Conservation (phyloP, 1,140 invertebrate species). For the Conus ventricosus region DNA sequence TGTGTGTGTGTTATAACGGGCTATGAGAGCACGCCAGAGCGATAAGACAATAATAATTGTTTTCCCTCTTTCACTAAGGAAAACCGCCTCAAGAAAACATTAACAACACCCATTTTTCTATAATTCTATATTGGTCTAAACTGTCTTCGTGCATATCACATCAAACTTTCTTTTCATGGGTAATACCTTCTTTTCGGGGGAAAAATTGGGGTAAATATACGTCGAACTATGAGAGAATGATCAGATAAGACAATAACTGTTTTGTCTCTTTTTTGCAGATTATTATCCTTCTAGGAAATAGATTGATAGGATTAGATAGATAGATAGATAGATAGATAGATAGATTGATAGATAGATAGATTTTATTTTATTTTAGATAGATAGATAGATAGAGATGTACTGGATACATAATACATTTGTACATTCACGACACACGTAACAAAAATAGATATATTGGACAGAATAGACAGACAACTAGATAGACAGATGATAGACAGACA, state of each 20-base stretch:
- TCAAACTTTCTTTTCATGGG: not conserved
- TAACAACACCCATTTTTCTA: no score
- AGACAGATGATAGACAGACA: not conserved
- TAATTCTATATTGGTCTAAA: no score
- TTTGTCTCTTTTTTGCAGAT: no score
- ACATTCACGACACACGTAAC: no score
- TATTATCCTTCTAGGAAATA: not conserved
- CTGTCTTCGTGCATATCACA: not conserved
- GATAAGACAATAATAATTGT: not conserved
- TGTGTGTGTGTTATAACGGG: not conserved
- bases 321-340: not conserved
- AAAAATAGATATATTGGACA: not conserved
- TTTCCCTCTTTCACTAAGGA: no score
- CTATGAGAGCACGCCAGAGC: not conserved
- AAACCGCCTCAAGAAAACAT: no score
- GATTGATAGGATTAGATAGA: not conserved
- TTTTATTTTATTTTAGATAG: no score
- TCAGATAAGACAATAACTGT: not conserved
- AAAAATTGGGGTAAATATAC: not conserved
- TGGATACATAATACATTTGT: no score
- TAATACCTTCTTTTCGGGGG: not conserved
- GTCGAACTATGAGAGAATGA: not conserved
- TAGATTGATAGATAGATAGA: not conserved
- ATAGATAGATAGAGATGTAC: no score
- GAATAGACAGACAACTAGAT: not conserved